A percentile compares a stretch with the other conserved stretches of the same genome.
Evolutionary conservation across 2,888 invertebrate species (phyloP).

Genomic region (Psylliodes chrysocephalus): DNA sequence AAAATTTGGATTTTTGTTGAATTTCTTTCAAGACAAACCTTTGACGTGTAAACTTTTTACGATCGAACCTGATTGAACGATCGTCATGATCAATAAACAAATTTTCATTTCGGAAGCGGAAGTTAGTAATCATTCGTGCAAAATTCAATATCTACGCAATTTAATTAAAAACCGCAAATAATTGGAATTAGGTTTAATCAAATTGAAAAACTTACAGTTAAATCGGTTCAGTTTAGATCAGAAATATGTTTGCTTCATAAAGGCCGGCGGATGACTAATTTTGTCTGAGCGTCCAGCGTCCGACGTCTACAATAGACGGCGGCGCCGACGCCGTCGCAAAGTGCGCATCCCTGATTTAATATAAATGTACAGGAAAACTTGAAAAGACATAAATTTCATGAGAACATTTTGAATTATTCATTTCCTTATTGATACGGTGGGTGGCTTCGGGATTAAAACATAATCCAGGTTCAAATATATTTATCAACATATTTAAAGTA

Average conservation of each 20-base stretch:
- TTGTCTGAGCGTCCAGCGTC: slow-evolving; percentile 54
- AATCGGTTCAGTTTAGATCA: slow-evolving; percentile 29
- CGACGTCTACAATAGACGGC: slow-evolving; percentile 50
- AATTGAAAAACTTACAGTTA: slow-evolving; percentile 30
- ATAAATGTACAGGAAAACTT: slow-evolving; percentile 26
- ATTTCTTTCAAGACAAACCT: slow-evolving; percentile 6
- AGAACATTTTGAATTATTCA: too few relatives aligned
- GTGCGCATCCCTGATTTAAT: slow-evolving; percentile 39
- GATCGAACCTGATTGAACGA: too few relatives aligned
- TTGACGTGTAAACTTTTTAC: neutral
- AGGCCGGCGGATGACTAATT: slow-evolving; percentile 60
- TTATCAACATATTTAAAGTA: too few relatives aligned
- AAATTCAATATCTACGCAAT: too few relatives aligned
- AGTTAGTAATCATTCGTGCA: too few relatives aligned
- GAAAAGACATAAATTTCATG: too few relatives aligned
- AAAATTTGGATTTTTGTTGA: slow-evolving; percentile 11
- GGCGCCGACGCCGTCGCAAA: slow-evolving; percentile 46
- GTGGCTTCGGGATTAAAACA: too few relatives aligned
- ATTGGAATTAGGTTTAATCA: too few relatives aligned
- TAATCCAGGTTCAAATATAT: too few relatives aligned
- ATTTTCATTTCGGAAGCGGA: too few relatives aligned
- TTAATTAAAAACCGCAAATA: too few relatives aligned
- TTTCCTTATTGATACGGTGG: too few relatives aligned
- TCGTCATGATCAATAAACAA: neutral
- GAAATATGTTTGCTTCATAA: slow-evolving; percentile 50